Evolutionary conservation across 2,113 vertebrate genomes (phyloP).

Genomic region (Apus apus): DNA sequence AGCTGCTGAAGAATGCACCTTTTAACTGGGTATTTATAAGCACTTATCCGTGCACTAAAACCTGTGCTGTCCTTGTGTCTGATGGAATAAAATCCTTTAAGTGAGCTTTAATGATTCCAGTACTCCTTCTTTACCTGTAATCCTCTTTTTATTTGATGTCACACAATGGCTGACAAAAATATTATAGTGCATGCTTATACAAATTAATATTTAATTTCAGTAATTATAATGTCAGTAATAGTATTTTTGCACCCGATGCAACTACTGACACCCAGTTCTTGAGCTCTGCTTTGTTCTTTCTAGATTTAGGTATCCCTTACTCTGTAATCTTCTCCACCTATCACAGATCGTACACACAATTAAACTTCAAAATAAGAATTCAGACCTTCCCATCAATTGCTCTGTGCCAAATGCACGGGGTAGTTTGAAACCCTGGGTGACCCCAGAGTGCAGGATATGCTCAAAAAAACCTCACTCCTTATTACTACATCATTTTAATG

Average conservation of each 20-base stretch:
- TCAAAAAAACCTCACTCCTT: not conserved
- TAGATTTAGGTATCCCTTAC: not conserved
- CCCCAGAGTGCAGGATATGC: not conserved
- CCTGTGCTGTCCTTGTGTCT: not conserved
- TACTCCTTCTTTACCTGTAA: not conserved
- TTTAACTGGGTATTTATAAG: slow-evolving; percentile 11
- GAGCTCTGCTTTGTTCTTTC: not conserved
- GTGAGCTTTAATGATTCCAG: not conserved
- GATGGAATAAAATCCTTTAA: not conserved
- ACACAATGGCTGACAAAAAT: not conserved
- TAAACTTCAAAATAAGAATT: not conserved
- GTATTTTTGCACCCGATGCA: slow-evolving; percentile 13
- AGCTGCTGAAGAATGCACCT: not conserved
- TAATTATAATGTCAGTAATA: slow-evolving; percentile 24
- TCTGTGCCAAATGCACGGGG: not conserved
- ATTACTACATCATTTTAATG: not conserved
- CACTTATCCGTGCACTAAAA: slow-evolving; percentile 17
- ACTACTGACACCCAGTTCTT: not conserved
- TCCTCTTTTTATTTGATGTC: not conserved
- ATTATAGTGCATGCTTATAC: not conserved
- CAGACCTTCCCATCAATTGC: not conserved
- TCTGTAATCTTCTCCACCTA: not conserved
- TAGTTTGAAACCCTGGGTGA: not conserved
- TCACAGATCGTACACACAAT: not conserved
- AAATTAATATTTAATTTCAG: slow-evolving; percentile 33